Percentiles rank a stretch among this genome's conserved stretches.
Conservation (phyloP, 2,888 invertebrate genomes). For the Drosophila pseudotalamancana region DNA sequence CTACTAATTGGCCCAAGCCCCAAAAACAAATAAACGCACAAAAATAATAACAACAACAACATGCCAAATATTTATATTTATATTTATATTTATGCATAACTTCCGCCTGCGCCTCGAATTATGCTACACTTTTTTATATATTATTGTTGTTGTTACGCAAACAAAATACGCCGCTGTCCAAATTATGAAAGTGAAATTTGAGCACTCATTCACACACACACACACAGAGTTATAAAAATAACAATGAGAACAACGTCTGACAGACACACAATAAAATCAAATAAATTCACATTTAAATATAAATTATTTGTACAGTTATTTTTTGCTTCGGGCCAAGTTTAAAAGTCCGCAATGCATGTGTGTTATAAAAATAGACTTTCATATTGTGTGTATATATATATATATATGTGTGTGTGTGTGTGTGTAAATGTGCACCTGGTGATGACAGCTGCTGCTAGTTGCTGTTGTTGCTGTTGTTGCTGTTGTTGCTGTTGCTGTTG, state of each 20-base stretch:
- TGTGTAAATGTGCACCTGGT: slow-evolving; percentile 43
- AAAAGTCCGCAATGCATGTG: slow-evolving; percentile 10
- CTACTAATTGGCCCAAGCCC: slow-evolving; percentile 52
- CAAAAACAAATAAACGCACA: slow-evolving; percentile 12
- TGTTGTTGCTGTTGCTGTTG: slow-evolving; percentile 20
- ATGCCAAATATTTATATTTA: slow-evolving; percentile 38
- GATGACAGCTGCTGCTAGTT: slow-evolving; percentile 48
- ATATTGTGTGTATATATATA: slow-evolving; percentile 12
- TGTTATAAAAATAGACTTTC: slow-evolving; percentile 38
- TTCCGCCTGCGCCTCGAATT: slow-evolving; percentile 59
- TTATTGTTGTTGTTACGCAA: slow-evolving; percentile 19
- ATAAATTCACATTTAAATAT: slow-evolving; percentile 48
- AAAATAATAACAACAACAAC: background rate
- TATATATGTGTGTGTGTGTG: slow-evolving; percentile 1
- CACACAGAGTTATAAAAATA: slow-evolving; percentile 9
- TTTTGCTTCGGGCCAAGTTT: slow-evolving; percentile 7
- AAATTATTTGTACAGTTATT: slow-evolving; percentile 42
- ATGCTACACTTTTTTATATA: slow-evolving; percentile 54
- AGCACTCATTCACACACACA: background rate
- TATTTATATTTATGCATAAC: slow-evolving; percentile 31
- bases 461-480: slow-evolving; percentile 14
- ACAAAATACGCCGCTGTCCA: slow-evolving; percentile 25
- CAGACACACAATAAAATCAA: slow-evolving; percentile 52
- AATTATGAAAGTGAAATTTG: slow-evolving; percentile 56
- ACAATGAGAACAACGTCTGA: slow-evolving; percentile 10